A percentile compares a stretch with the other conserved stretches of the same genome.
These are phyloP conservation scores for Megalurothrips usitatus DNA, from an alignment of 2,888 invertebrate genomes.

Conservation along the genomic window DNA sequence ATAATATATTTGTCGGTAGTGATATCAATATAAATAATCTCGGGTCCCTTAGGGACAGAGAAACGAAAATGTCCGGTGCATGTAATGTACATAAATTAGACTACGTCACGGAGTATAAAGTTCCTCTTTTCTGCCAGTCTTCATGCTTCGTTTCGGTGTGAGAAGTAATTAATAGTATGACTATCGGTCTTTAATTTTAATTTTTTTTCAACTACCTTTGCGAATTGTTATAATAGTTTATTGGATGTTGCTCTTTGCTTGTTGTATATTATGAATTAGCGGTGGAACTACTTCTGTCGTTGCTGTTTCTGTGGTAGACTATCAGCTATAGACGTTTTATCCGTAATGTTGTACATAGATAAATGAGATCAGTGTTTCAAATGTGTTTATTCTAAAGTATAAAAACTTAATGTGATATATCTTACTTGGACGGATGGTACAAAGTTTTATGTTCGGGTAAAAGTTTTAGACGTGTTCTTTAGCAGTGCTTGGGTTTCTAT, in stretches of 20 bases:
- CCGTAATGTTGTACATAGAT: neutral
- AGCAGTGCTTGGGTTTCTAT: neutral
- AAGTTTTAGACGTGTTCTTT: neutral
- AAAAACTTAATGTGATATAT: slow-evolving; percentile 19
- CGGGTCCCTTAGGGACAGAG: neutral
- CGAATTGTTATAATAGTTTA: neutral
- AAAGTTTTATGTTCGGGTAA: neutral
- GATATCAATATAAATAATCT: neutral
- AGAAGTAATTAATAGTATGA: too few species aligned
- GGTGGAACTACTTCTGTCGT: neutral
- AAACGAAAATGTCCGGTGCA: too few species aligned
- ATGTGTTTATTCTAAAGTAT: slow-evolving; percentile 12
- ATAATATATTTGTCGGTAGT: neutral
- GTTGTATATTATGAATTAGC: slow-evolving; percentile 2
- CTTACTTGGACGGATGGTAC: neutral
- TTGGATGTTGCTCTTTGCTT: neutral
- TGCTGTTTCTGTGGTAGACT: neutral
- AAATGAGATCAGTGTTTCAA: neutral
- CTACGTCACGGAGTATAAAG: too few species aligned
- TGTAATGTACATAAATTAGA: too few species aligned
- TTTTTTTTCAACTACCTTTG: neutral
- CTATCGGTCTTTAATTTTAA: neutral
- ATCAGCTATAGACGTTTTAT: neutral
- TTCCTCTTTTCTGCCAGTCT: neutral
- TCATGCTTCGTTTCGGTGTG: too few species aligned